Evolutionary conservation across 2,113 vertebrate species (phyloP).

Genomic region (Colossoma macropomum): DNA sequence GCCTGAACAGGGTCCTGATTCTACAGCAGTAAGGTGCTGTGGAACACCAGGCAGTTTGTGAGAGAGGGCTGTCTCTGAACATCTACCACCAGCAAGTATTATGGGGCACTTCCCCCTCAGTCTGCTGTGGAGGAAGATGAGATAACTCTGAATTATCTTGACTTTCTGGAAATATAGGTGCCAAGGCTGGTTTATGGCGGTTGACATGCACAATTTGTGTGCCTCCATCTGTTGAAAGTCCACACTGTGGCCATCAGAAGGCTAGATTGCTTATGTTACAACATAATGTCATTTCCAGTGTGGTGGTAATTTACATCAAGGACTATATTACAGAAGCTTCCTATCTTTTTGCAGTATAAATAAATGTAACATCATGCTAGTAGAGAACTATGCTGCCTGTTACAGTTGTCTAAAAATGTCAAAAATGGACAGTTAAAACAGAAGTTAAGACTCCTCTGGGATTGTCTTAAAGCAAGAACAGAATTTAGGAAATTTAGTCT

Average conservation of each 20-base stretch:
- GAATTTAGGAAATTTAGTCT: too few relatives aligned
- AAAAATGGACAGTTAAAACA: too few relatives aligned
- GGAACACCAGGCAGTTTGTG: neutral
- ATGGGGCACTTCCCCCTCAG: neutral
- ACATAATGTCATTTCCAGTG: neutral
- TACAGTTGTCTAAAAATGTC: too few relatives aligned
- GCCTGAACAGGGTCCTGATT: neutral
- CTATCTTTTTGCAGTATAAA: too few relatives aligned
- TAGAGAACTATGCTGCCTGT: too few relatives aligned
- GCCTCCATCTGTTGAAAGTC: neutral
- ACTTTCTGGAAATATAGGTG: neutral
- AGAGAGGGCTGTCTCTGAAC: neutral
- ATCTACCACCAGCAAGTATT: neutral
- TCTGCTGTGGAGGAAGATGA: neutral
- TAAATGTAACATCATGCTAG: too few relatives aligned
- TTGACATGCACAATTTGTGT: neutral
- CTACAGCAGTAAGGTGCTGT: neutral
- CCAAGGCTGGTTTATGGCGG: neutral
- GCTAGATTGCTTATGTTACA: neutral
- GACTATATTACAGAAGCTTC: too few relatives aligned
- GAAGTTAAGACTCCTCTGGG: too few relatives aligned
- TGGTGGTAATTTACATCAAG: conserved; percentile 9
- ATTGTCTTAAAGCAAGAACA: too few relatives aligned
- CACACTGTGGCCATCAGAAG: neutral
- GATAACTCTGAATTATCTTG: neutral